Evolutionary conservation across 1,140 invertebrate genomes (phyloP).

Genomic region (Pollicipes pollicipes): DNA sequence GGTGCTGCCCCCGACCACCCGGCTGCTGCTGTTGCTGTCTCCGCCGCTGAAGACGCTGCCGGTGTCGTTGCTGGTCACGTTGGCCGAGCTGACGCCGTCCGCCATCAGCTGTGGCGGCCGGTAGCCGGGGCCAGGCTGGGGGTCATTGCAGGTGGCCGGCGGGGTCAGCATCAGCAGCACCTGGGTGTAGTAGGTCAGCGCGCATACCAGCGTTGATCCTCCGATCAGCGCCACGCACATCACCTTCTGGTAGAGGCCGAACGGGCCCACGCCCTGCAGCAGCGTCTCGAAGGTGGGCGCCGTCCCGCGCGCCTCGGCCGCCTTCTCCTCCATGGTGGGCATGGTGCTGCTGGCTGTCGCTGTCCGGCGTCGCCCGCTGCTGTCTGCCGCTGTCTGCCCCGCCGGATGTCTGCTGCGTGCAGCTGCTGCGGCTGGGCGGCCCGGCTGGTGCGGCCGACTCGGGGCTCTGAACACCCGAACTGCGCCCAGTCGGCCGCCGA

Average conservation of each 20-base stretch:
- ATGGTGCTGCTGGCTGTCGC: background rate
- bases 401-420: no score
- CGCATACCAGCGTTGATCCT: conserved; percentile 12
- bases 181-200: conserved; percentile 20
- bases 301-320: background rate
- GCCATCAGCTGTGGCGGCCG: background rate
- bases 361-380: no score
- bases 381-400: no score
- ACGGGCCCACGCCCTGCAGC: conserved; percentile 15
- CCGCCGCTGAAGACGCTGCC: background rate
- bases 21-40: no score
- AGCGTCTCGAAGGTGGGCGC: conserved; percentile 14
- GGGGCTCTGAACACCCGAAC: no score
- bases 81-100: background rate
- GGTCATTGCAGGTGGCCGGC: conserved; percentile 17
- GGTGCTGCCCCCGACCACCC: no score
- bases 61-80: no score
- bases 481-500: no score
- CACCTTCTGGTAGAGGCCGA: conserved; percentile 16
- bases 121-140: background rate
- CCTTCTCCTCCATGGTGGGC: background rate
- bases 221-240: conserved; percentile 16
- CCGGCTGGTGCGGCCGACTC: no score
- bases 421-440: no score
- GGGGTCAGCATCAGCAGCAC: conserved; percentile 21